phyloP scores from a whole-genome alignment of 2,888 invertebrate species.

The Hanleya hanleyi region DNA sequence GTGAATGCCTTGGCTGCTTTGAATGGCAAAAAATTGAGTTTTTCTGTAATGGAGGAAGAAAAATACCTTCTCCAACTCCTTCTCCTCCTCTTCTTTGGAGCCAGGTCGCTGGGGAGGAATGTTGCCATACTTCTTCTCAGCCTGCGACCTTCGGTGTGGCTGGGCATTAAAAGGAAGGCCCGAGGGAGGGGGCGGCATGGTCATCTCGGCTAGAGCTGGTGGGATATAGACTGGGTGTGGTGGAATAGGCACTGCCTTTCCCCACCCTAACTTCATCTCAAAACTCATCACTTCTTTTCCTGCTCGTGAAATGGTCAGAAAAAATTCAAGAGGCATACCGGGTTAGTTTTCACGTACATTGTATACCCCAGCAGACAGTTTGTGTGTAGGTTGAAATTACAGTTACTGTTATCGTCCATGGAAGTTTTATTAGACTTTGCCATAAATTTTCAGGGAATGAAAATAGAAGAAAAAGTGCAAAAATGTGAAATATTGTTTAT shows the following conservation, averaged over 20 bases:
- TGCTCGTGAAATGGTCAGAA: conserved; percentile 57
- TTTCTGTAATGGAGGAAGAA: not conserved
- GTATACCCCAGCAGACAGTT: no score
- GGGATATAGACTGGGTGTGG: conserved; percentile 98
- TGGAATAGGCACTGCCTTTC: conserved; percentile 95
- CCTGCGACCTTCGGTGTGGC: conserved; percentile 74
- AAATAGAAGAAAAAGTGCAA: no score
- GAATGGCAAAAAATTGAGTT: no score
- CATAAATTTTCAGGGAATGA: no score
- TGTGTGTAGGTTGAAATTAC: no score
- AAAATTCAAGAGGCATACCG: conserved; percentile 2
- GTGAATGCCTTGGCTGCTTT: no score
- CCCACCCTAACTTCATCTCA: conserved; percentile 99
- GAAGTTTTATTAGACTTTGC: no score
- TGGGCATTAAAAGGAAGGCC: conserved; percentile 99
- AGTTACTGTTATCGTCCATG: no score
- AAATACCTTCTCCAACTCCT: conserved; percentile 46
- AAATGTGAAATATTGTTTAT: no score
- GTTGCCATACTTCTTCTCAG: conserved; percentile 29
- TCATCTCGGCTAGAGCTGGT: conserved; percentile 84
- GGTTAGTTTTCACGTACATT: not conserved
- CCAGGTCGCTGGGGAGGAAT: no score
- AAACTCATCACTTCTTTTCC: conserved; percentile 92
- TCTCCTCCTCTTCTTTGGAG: not conserved
- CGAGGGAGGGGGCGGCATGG: conserved; percentile 92